Evolutionary conservation across 2,797 vertebrate species (phyloP), one percentile per base, ranked within the genome.

Genomic region (Galaxias olidus): DNA sequence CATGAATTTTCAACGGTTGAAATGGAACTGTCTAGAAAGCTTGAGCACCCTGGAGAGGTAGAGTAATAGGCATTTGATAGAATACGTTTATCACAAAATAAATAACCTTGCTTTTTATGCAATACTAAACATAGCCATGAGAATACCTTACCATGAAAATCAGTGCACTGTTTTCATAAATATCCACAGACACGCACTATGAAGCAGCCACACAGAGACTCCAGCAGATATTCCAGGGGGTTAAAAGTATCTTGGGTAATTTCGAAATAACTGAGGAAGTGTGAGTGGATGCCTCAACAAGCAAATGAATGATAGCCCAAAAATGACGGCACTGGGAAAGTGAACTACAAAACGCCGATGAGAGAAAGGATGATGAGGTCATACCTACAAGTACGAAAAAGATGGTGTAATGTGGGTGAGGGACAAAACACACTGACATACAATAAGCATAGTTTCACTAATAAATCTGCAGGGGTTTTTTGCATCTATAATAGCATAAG

Each of bases 211-310:
- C 51, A 20, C 55, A 19, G 20, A 58, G 71, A 69, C 59, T 51
- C 55, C 51, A 4, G 18, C 62, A 65, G 49, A 7, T 47, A 77
- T 73, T 60, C 15, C 63, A 73, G 50, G 63, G 65, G 19, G 72
- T 75, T 82, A 72, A 80, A 86, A 76, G 72, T 63, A 56, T 67
- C 67, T 80, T 67, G 69, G 73, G 77, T 72, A 12, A 63, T 80
- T 73, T 74, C 57, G 74, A 77, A 63, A 59, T 64, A 17, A 46
- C 20, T 30, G 18, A 71, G 61, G 50, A 73, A 50, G 66, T 30
- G 71, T 70, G 72, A 43, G 17, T 72, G 40, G 68, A 54, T 56
- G 71, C 68, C 20, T 79, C 76, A 68, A 72, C 71, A 71, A 77
- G 62, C 20, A 11, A 64, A 42, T 53, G 30, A 49, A 46, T n/a